Percentiles rank a stretch among this genome's conserved stretches.
These are phyloP conservation scores for Sebastes itinus DNA, from an alignment of 2,797 vertebrate species.

Conservation along the genomic window DNA sequence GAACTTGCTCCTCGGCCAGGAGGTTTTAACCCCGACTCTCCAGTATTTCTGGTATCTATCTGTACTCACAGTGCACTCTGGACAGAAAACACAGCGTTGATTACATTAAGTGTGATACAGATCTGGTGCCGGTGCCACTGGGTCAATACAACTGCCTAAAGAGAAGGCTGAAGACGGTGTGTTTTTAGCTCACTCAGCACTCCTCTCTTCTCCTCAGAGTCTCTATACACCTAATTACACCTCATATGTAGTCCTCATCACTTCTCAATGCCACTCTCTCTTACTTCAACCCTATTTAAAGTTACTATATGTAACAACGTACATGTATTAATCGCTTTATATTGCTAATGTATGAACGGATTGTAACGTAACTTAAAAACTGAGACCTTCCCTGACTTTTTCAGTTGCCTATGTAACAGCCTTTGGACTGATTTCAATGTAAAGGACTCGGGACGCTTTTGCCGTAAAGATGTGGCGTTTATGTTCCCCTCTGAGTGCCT, in stretches of 20 bases:
- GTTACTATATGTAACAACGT: not conserved
- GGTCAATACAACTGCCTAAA: constrained; percentile 61
- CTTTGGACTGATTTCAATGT: not conserved
- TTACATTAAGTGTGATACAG: constrained; percentile 58
- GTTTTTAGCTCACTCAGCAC: constrained; percentile 50
- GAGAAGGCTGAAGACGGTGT: constrained; percentile 21
- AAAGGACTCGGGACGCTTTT: not conserved
- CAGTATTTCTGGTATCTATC: constrained; percentile 3
- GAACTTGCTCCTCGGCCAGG: not conserved
- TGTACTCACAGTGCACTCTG: constrained; percentile 14
- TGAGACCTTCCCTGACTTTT: not conserved
- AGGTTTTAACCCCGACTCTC: not conserved
- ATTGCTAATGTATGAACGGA: not conserved
- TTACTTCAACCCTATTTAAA: not conserved
- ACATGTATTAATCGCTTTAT: not conserved
- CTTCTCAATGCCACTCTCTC: not conserved
- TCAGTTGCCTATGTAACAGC: not conserved
- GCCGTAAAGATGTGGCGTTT: not conserved
- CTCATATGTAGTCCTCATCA: constrained; percentile 18
- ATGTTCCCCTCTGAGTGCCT: not conserved
- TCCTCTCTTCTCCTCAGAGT: constrained; percentile 8
- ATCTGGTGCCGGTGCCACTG: constrained; percentile 44
- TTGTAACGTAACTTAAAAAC: not conserved
- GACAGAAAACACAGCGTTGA: constrained; percentile 58
- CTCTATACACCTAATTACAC: constrained; percentile 18